These are phyloP conservation scores for Squalus acanthias DNA, from an alignment of 2,797 vertebrate genomes.

Conservation along the genomic window DNA sequence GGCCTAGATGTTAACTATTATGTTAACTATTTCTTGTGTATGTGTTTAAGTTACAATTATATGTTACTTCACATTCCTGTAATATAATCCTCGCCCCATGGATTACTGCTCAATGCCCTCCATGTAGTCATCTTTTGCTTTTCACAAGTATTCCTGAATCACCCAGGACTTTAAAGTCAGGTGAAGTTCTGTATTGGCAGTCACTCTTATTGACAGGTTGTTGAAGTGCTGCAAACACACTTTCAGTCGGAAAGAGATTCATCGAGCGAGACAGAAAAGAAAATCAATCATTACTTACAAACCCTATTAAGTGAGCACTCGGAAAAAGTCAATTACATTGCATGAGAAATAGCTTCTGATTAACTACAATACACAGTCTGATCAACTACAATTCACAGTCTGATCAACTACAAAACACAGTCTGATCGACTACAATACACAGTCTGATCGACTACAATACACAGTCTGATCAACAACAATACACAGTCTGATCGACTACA, in stretches of 20 bases:
- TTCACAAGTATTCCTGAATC: not conserved
- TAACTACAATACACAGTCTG: not conserved
- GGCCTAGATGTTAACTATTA: not conserved
- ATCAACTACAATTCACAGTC: fast-evolving
- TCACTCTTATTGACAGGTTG: not conserved
- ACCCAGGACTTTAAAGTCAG: not conserved
- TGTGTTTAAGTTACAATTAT: not conserved
- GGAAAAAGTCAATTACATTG: not conserved
- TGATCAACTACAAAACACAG: not conserved
- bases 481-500: no score
- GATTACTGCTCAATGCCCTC: not conserved
- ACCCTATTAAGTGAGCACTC: not conserved
- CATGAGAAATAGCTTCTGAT: not conserved
- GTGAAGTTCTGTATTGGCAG: not conserved
- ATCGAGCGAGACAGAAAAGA: not conserved
- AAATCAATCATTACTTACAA: constrained; percentile 1
- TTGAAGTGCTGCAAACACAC: not conserved
- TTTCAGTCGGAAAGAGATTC: not conserved
- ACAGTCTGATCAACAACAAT: no score
- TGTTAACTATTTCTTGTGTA: not conserved
- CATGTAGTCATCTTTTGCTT: not conserved
- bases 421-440: not conserved
- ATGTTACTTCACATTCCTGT: not conserved
- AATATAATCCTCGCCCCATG: not conserved
- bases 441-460: not conserved